Evolutionary conservation across 2,888 invertebrate species (phyloP).

Genomic region (Luffia ferchaultella): DNA sequence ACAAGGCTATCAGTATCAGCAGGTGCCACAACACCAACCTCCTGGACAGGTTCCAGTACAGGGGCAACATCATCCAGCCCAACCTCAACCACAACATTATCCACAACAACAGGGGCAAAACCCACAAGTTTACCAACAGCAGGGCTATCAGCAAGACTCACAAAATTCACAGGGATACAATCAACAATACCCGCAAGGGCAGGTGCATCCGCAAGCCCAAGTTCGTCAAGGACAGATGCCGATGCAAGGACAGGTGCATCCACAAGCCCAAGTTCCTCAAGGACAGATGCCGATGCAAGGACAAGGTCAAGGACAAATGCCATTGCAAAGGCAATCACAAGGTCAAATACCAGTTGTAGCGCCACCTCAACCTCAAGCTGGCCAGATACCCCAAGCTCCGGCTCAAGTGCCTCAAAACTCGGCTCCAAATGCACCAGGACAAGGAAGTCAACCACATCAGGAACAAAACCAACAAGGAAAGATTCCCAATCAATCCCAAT

Average conservation of each 20-base stretch:
- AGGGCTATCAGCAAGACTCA: slow-evolving; percentile 24
- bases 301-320: slow-evolving; percentile 8
- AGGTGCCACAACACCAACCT: slow-evolving; percentile 29
- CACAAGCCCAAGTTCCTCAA: slow-evolving; percentile 15
- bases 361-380: slow-evolving; percentile 16
- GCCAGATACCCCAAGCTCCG: slow-evolving; percentile 14
- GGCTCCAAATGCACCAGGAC: neutral
- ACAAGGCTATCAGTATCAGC: slow-evolving; percentile 16
- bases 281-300: slow-evolving; percentile 19
- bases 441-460: too few relatives aligned
- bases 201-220: slow-evolving; percentile 16
- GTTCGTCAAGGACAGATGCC: slow-evolving; percentile 6
- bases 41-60: slow-evolving; percentile 17
- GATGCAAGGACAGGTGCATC: slow-evolving; percentile 14
- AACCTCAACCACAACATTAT: slow-evolving; percentile 14
- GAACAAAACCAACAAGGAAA: neutral
- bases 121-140: slow-evolving; percentile 19
- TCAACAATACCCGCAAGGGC: slow-evolving; percentile 19
- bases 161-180: slow-evolving; percentile 23
- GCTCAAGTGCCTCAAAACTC: neutral
- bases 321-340: slow-evolving; percentile 11
- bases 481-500: neutral
- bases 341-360: slow-evolving; percentile 17
- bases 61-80: slow-evolving; percentile 15
- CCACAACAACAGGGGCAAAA: slow-evolving; percentile 22